phyloP scores from a whole-genome alignment of 2,797 vertebrate genomes.

The Streptopelia turtur region DNA sequence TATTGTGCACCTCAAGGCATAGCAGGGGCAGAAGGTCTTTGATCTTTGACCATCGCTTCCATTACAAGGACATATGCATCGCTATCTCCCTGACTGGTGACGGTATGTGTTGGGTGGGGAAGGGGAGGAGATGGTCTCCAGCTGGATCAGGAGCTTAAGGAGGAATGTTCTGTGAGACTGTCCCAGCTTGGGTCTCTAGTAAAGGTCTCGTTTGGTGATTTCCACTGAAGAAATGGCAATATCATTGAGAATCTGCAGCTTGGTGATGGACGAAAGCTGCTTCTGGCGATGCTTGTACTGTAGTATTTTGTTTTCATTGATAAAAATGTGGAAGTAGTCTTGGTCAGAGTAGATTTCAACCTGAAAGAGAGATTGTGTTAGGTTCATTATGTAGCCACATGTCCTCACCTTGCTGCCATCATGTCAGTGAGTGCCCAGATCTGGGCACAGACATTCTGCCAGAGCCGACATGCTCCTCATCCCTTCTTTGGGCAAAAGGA shows the following conservation, averaged over 20 bases:
- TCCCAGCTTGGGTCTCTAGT: neutral
- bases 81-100: neutral
- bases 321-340: constrained; percentile 81
- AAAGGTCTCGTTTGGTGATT: constrained; percentile 73
- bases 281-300: constrained; percentile 80
- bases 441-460: neutral
- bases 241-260: constrained; percentile 81
- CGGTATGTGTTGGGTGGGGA: neutral
- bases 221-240: constrained; percentile 80
- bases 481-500: neutral
- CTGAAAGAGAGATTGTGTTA: constrained; percentile 61
- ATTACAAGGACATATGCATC: rapidly evolving
- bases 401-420: too few relatives aligned
- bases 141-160: neutral
- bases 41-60: neutral
- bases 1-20: neutral
- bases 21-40: neutral
- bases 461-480: neutral
- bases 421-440: neutral
- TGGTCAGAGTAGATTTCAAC: constrained; percentile 82
- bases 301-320: constrained; percentile 78
- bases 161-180: neutral
- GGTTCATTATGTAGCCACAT: neutral
- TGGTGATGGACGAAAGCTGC: constrained; percentile 78
- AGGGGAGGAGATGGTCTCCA: neutral